Evolutionary conservation across 2,113 vertebrate genomes (phyloP).

Genomic region (Calidris pugnax): DNA sequence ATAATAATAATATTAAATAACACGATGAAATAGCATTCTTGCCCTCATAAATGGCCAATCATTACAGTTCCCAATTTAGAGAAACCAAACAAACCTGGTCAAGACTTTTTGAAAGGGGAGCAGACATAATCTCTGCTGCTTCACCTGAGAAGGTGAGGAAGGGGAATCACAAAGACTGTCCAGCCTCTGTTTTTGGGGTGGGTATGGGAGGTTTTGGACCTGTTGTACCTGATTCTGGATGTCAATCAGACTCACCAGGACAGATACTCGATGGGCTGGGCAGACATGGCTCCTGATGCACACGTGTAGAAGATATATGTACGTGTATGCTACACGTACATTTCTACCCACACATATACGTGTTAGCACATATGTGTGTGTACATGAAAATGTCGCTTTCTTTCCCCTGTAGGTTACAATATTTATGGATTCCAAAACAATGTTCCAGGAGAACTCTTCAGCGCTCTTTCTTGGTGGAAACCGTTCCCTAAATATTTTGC

Average conservation of each 20-base stretch:
- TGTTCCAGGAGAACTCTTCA: neutral
- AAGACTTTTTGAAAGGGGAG: neutral
- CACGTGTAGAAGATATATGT: neutral
- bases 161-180: neutral
- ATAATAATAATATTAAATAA: neutral
- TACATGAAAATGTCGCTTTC: neutral
- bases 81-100: neutral
- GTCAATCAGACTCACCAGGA: neutral
- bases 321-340: too few relatives aligned
- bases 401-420: neutral
- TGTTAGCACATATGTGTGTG: fast-evolving
- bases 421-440: neutral
- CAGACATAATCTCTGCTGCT: neutral
- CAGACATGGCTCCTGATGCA: neutral
- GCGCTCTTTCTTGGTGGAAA: neutral
- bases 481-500: neutral
- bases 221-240: neutral
- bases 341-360: fast-evolving
- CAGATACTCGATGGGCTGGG: neutral
- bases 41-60: neutral
- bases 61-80: neutral
- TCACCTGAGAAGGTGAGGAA: neutral
- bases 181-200: neutral
- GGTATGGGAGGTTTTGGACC: neutral
- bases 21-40: neutral